These are phyloP conservation scores for Xenopus tropicalis DNA, from an alignment of 2,113 vertebrate species.

Conservation along the genomic window DNA sequence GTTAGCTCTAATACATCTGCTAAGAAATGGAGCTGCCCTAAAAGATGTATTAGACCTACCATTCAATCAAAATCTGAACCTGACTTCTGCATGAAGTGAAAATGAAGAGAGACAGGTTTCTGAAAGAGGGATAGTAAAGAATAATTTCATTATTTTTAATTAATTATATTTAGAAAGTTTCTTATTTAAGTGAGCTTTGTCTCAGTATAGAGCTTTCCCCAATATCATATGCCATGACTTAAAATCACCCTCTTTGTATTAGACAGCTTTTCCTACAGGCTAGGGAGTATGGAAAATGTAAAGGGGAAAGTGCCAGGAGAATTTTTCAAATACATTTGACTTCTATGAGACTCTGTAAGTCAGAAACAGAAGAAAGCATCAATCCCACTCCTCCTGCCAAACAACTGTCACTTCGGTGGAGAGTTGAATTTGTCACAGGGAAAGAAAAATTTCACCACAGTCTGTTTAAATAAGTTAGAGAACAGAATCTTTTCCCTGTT, in stretches of 20 bases:
- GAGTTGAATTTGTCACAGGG: constrained; percentile 71
- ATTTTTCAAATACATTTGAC: constrained; percentile 62
- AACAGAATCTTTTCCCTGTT: constrained; percentile 73
- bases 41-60: too few relatives aligned
- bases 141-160: too few relatives aligned
- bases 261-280: constrained; percentile 49
- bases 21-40: too few relatives aligned
- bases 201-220: too few relatives aligned
- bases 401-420: constrained; percentile 68
- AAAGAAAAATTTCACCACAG: constrained; percentile 65
- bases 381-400: constrained; percentile 63
- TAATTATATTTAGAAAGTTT: too few relatives aligned
- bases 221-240: constrained; percentile 48
- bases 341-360: constrained; percentile 61
- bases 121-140: too few relatives aligned
- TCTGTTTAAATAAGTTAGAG: constrained; percentile 70
- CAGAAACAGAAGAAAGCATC: constrained; percentile 59
- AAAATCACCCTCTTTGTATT: constrained; percentile 52
- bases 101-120: too few relatives aligned
- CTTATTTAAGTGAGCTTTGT: too few relatives aligned
- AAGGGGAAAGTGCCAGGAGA: constrained; percentile 48
- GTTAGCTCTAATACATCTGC: too few relatives aligned
- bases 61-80: too few relatives aligned
- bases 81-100: too few relatives aligned
- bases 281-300: constrained; percentile 34